Evolutionary conservation across 53 echinoderm and acorn worm genomes (phyloP), one percentile per base, ranked within the genome.

Genomic region (Arbacia lixula): DNA sequence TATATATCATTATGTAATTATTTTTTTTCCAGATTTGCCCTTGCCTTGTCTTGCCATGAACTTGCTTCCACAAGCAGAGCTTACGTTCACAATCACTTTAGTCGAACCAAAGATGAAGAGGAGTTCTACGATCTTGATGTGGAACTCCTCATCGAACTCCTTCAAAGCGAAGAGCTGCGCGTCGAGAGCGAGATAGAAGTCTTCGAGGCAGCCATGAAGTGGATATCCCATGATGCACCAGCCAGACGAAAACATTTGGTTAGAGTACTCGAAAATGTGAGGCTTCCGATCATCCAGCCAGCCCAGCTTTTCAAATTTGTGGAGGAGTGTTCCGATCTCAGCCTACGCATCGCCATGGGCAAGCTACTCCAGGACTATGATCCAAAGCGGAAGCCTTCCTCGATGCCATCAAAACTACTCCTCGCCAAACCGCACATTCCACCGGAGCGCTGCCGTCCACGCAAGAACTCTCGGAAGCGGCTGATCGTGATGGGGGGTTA

Each of bases 141-240:
- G 8, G 89, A 88, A 0, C 65, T 84, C 33, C 68, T 97, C 30
- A 68, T 88, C 32, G 68, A 90, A 11, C 38, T 97, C 5, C 63
- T 94, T 12, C 76, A 68, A 31, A 97, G 98, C 43, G 98, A 97
- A 67, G 86, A 90, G 32, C 34, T 97, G 6, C 66, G 87, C 61
- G 88, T 97, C 28, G 98, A 97, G 51, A 92, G 66, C 35, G 98
- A 97, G 60, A 90, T 94, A 74, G 92, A 97, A 66, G 93, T 97
- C 22, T 93, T 97, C 54, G 74, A 89, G 36, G 91, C 98, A 12
- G 94, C 88, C 32, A 68, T 97, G 65, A 62, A 65, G 6, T 97
- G 98, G 98, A 93, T 97, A 46, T 68, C 86, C 3, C 92, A 97
- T 36, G 72, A 88, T 36, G 85, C 92, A 2, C 25, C 86, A 20